Percentiles rank a stretch among this genome's conserved stretches.
Evolutionary conservation across 1,140 invertebrate species (phyloP).

Genomic region (Pseudomyrmex gracilis): DNA sequence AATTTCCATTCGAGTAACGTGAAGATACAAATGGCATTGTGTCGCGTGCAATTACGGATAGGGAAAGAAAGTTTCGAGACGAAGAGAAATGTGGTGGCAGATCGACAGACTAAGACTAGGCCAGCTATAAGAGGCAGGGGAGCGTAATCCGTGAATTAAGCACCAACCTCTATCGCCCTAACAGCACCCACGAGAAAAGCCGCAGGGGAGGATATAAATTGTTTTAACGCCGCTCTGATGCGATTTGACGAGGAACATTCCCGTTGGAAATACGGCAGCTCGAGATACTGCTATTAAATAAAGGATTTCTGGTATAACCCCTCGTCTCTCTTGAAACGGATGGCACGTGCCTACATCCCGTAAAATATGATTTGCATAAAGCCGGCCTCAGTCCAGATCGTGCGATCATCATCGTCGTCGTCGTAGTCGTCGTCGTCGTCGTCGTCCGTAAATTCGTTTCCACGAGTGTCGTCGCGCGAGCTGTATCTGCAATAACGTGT

Average conservation of each 20-base stretch:
- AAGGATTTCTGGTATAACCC: constrained; percentile 59
- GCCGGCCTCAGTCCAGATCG: constrained; percentile 3
- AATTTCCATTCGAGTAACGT: constrained; percentile 40
- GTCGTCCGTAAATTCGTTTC: background rate
- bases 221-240: constrained; percentile 71
- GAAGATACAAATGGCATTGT: constrained; percentile 62
- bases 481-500: background rate
- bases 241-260: constrained; percentile 70
- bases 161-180: constrained; percentile 45
- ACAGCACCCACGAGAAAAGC: constrained; percentile 60
- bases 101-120: constrained; percentile 6
- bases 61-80: background rate
- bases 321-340: constrained; percentile 21
- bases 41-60: constrained; percentile 4
- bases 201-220: constrained; percentile 71
- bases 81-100: constrained; percentile 35
- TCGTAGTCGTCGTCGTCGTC: background rate
- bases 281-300: constrained; percentile 69
- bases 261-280: constrained; percentile 21
- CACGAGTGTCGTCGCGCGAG: constrained; percentile 4
- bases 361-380: constrained; percentile 74
- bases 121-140: constrained; percentile 19
- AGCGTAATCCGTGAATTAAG: constrained; percentile 74
- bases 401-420: background rate
- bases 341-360: constrained; percentile 47